Conservation (phyloP, 2,888 invertebrate genomes). For the Apamea epomidion region DNA sequence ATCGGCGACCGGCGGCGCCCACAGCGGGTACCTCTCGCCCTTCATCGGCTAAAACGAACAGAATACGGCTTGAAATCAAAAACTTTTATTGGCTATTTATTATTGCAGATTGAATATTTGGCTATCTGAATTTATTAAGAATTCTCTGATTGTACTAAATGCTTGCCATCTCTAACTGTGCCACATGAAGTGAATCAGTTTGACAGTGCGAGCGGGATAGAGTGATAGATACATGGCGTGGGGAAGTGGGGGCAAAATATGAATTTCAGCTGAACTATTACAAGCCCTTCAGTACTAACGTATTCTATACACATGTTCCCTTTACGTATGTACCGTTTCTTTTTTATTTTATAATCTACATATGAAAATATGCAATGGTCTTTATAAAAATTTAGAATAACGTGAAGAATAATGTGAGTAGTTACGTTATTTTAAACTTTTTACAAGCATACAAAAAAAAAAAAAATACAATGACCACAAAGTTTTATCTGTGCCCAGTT, state of each 20-base stretch:
- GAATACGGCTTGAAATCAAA: conserved; percentile 31
- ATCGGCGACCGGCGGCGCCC: conserved; percentile 46
- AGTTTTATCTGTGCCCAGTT: neutral
- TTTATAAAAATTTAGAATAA: neutral
- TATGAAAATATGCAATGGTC: no score
- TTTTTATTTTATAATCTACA: neutral
- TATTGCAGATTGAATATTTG: conserved; percentile 10
- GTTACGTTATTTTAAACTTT: no score
- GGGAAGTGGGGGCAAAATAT: no score
- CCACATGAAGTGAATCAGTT: no score
- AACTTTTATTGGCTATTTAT: conserved; percentile 30
- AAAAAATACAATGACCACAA: no score
- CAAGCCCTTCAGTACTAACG: neutral
- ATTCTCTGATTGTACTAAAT: neutral
- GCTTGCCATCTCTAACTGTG: neutral
- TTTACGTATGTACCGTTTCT: neutral
- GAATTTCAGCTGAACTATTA: no score
- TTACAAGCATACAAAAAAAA: neutral
- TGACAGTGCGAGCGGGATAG: no score
- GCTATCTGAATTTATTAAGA: neutral
- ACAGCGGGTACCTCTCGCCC: conserved; percentile 7
- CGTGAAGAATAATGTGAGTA: no score
- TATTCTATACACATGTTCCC: neutral
- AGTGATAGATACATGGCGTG: no score
- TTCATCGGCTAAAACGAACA: conserved; percentile 36